Conservation (phyloP, 92 coral and sea anemone genomes). For the Muricea muricata region DNA sequence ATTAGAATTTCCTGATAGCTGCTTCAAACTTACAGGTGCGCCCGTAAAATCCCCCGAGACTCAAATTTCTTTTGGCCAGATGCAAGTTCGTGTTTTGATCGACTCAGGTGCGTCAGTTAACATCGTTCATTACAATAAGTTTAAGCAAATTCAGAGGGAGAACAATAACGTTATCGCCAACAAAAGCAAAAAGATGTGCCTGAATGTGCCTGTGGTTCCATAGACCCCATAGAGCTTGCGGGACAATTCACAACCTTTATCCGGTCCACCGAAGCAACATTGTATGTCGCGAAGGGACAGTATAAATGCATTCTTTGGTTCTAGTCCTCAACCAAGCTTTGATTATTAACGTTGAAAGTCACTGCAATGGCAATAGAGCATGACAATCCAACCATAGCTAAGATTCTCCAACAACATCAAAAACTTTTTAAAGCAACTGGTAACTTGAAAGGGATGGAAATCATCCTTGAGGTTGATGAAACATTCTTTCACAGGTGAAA, state of each 20-base stretch:
- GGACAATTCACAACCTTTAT: constrained; percentile 12
- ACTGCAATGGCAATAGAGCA: constrained; percentile 23
- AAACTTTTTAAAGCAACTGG: too few relatives aligned
- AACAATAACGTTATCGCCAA: neutral
- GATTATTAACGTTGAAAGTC: constrained; percentile 34
- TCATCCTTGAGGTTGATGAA: too few relatives aligned
- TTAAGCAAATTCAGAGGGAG: neutral
- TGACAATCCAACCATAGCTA: too few relatives aligned
- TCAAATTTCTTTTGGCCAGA: neutral
- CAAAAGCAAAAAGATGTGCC: constrained; percentile 24
- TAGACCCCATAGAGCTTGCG: too few relatives aligned
- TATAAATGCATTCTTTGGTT: too few relatives aligned
- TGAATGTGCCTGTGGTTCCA: too few relatives aligned
- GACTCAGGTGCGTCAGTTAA: constrained; percentile 66
- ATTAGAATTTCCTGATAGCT: too few relatives aligned
- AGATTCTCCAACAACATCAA: too few relatives aligned
- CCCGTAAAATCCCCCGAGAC: constrained; percentile 39
- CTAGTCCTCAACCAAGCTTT: too few relatives aligned
- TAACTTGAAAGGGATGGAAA: too few relatives aligned
- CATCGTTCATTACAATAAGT: too few relatives aligned
- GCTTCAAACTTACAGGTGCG: constrained; percentile 4
- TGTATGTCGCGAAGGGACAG: constrained; percentile 26
- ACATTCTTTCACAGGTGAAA: too few relatives aligned
- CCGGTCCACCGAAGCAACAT: constrained; percentile 52
- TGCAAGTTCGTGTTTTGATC: constrained; percentile 23